Evolutionary conservation across 1,140 invertebrate genomes (phyloP).

Genomic region (Gonatopus flavifemur): DNA sequence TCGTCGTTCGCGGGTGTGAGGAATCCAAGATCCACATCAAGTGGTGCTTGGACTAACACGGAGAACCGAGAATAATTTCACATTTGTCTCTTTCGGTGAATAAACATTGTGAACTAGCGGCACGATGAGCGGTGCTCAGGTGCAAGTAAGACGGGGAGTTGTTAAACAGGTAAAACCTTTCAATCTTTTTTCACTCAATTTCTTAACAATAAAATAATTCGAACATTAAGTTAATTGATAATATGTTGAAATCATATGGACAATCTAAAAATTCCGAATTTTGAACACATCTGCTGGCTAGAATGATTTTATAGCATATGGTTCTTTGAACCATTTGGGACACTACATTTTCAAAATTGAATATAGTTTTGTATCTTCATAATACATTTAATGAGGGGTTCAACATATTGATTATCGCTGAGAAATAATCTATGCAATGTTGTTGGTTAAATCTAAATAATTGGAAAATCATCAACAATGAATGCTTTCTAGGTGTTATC

Average conservation of each 20-base stretch:
- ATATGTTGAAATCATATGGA: slow-evolving; percentile 21
- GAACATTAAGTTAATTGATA: slow-evolving; percentile 1
- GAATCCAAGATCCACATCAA: no score
- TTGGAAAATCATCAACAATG: not conserved
- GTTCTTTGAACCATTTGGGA: no score
- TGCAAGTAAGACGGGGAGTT: slow-evolving; percentile 56
- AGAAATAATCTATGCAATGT: no score
- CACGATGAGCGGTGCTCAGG: slow-evolving; percentile 58
- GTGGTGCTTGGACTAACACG: no score
- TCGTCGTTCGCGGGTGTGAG: no score
- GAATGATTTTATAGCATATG: not conserved
- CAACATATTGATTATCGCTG: no score
- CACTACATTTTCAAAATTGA: no score
- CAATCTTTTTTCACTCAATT: slow-evolving; percentile 7
- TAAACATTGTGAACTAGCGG: slow-evolving; percentile 13
- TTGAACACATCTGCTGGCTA: not conserved
- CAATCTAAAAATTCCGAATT: no score
- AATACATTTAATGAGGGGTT: no score
- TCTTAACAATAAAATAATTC: not conserved
- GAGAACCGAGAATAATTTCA: slow-evolving; percentile 9
- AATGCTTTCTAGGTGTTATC: slow-evolving; percentile 41
- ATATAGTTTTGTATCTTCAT: no score
- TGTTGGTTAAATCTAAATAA: no score
- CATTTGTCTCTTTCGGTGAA: slow-evolving; percentile 10
- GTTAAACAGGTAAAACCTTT: slow-evolving; percentile 60